Evolutionary conservation across 1,140 invertebrate species (phyloP).

Genomic region (Polypedilum vanderplanki): DNA sequence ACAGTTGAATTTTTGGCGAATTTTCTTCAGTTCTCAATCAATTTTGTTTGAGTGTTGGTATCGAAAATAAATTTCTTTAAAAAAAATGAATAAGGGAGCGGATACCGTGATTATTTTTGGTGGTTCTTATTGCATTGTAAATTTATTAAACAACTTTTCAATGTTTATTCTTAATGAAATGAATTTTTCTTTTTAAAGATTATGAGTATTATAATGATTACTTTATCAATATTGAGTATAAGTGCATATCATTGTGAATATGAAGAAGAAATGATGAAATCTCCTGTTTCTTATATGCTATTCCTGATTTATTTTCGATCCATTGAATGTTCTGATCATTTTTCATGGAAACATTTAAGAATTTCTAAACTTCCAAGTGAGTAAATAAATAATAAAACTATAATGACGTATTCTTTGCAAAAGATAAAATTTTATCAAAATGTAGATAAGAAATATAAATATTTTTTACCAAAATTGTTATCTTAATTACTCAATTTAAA

Average conservation of each 20-base stretch:
- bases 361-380: not conserved
- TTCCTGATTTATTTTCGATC: not conserved
- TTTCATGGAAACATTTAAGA: not conserved
- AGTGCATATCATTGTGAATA: not conserved
- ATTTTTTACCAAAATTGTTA: no score
- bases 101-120: not conserved
- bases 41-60: not conserved
- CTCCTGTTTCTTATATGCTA: not conserved
- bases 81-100: not conserved
- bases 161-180: not conserved
- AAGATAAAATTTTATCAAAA: no score
- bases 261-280: not conserved
- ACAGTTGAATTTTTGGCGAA: not conserved
- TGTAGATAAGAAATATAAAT: no score
- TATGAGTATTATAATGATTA: not conserved
- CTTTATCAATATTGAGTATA: not conserved
- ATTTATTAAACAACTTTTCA: not conserved
- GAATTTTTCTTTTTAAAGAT: not conserved
- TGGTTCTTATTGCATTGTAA: not conserved
- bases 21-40: not conserved
- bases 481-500: no score
- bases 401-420: no score
- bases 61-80: not conserved
- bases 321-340: not conserved
- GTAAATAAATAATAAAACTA: no score